A percentile compares a stretch with the other conserved stretches of the same genome.
These are phyloP conservation scores for Taeniopygia guttata DNA, from an alignment of 2,797 vertebrate species.

Conservation along the genomic window DNA sequence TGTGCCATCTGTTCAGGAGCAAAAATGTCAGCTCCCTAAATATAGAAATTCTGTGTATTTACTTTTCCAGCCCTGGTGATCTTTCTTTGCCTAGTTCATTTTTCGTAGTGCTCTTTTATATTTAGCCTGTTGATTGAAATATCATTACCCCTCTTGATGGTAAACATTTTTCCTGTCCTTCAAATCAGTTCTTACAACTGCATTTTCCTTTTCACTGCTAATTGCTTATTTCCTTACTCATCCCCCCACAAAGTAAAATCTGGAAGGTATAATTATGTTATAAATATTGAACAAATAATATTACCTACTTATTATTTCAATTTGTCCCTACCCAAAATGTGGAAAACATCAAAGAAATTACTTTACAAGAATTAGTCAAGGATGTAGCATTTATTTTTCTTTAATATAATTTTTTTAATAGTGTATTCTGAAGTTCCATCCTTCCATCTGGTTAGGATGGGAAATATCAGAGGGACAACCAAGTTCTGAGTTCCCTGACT, in stretches of 20 bases:
- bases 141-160: not conserved
- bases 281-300: not conserved
- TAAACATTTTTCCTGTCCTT: not conserved
- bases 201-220: not conserved
- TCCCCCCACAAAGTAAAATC: not conserved
- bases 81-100: constrained; percentile 10
- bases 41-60: constrained; percentile 33
- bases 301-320: not conserved
- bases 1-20: constrained; percentile 12
- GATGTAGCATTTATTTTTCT: not conserved
- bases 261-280: not conserved
- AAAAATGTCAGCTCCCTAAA: constrained; percentile 48
- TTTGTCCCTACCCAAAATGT: not conserved
- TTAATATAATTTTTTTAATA: not conserved
- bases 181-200: not conserved
- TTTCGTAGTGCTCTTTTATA: constrained; percentile 32
- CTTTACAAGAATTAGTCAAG: not conserved
- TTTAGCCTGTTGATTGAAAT: constrained; percentile 17
- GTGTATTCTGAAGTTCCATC: not conserved
- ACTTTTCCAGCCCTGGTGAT: constrained; percentile 20
- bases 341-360: not conserved
- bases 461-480: not conserved
- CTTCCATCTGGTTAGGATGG: not conserved
- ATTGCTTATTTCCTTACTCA: not conserved
- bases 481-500: not conserved